phyloP scores from a whole-genome alignment of 2,113 vertebrate genomes.

The Nansenia antarctica region DNA sequence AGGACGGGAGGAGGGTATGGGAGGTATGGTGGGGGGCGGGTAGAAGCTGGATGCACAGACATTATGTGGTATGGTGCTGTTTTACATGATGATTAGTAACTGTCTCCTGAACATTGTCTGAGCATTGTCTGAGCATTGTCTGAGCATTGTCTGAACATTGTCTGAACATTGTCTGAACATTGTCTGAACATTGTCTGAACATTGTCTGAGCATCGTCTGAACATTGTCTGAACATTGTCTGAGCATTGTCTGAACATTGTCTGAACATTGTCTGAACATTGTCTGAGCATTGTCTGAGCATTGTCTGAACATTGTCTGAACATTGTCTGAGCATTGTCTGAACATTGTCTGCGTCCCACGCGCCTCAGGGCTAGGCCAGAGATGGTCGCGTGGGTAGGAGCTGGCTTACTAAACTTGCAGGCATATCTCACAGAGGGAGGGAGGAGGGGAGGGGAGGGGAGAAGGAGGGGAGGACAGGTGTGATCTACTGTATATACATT shows the following conservation, averaged over 20 bases:
- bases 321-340: not conserved
- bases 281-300: not conserved
- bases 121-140: slow-evolving; percentile 5
- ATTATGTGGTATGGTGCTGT: slow-evolving; percentile 7
- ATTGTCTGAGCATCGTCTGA: not conserved
- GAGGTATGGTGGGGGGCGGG: not conserved
- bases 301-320: not conserved
- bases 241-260: not conserved
- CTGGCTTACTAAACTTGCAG: not conserved
- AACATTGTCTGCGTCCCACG: not conserved
- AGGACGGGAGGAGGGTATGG: not conserved
- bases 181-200: not conserved
- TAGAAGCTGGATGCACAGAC: not conserved
- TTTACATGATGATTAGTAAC: slow-evolving; percentile 17
- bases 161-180: not conserved
- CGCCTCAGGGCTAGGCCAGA: not conserved
- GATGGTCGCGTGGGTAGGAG: not conserved
- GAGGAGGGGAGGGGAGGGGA: no score
- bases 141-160: not conserved
- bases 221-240: no score
- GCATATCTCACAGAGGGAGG: not conserved
- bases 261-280: not conserved
- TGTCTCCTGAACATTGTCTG: slow-evolving; percentile 43
- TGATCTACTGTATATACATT: not conserved
- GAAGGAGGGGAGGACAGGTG: not conserved